Conservation (phyloP, 2,888 invertebrate genomes). For the Patella pellucida region DNA sequence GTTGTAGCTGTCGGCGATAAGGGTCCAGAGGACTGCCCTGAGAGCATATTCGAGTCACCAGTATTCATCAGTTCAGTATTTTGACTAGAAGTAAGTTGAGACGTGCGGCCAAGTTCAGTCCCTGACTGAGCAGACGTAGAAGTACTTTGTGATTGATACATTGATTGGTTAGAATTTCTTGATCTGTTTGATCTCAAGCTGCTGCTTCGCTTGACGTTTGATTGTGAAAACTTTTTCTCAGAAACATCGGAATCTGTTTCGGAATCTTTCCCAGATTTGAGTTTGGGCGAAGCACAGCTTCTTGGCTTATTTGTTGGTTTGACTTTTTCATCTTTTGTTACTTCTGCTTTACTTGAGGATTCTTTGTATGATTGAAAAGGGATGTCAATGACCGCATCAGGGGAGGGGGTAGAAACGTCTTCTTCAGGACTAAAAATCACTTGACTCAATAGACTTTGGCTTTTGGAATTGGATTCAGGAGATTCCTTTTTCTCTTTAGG, state of each 20-base stretch:
- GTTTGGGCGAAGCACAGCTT: background rate
- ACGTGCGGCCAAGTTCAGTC: background rate
- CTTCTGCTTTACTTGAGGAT: background rate
- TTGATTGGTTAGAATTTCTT: background rate
- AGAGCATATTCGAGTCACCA: background rate
- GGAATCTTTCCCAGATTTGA: background rate
- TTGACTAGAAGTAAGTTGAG: background rate
- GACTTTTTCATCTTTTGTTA: background rate
- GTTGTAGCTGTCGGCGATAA: background rate
- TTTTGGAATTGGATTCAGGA: slow-evolving; percentile 11
- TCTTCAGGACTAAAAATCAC: slow-evolving; percentile 54
- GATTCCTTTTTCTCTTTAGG: background rate
- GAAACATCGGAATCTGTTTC: background rate
- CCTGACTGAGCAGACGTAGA: background rate
- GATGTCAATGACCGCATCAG: slow-evolving; percentile 35
- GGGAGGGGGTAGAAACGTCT: slow-evolving; percentile 45
- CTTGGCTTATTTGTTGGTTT: background rate
- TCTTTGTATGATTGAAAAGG: slow-evolving; percentile 44
- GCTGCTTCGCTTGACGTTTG: background rate
- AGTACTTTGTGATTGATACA: background rate
- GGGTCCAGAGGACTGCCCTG: background rate
- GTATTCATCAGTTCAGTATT: background rate
- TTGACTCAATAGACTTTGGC: slow-evolving; percentile 45
- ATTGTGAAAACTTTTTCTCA: background rate
- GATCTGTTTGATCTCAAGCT: background rate